phyloP scores from a whole-genome alignment of 2,113 vertebrate species.

The Dipodomys spectabilis region DNA sequence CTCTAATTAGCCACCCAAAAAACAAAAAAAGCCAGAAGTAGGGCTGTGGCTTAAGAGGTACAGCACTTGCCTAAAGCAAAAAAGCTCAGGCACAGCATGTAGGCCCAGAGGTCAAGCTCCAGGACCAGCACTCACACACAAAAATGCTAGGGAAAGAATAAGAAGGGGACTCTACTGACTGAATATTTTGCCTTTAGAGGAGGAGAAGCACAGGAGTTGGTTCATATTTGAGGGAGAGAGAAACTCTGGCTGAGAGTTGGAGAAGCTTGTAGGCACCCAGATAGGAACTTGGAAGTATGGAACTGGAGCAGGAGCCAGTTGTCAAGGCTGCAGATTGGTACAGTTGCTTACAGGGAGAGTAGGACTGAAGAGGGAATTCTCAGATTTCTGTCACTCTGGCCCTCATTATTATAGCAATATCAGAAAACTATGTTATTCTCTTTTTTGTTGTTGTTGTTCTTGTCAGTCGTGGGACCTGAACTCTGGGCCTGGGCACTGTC shows the following conservation, averaged over 20 bases:
- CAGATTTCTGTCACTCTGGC: background rate
- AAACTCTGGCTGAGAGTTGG: background rate
- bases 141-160: constrained; percentile 22
- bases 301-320: background rate
- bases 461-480: too few species aligned
- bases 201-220: background rate
- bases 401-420: constrained; percentile 5
- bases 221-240: background rate
- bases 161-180: constrained; percentile 11
- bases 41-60: too few species aligned
- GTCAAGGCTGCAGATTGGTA: background rate
- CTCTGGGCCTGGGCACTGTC: too few species aligned
- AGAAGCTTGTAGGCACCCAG: too few species aligned
- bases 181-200: background rate
- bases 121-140: too few species aligned
- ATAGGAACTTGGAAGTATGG: background rate
- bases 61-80: too few species aligned
- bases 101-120: too few species aligned
- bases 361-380: background rate
- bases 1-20: too few species aligned
- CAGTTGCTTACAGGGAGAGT: background rate
- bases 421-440: background rate
- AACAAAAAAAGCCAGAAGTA: too few species aligned
- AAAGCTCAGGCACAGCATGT: too few species aligned
- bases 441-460: too few species aligned